These are phyloP conservation scores for Cyanistes caeruleus DNA, from an alignment of 2,113 vertebrate genomes.

Conservation along the genomic window DNA sequence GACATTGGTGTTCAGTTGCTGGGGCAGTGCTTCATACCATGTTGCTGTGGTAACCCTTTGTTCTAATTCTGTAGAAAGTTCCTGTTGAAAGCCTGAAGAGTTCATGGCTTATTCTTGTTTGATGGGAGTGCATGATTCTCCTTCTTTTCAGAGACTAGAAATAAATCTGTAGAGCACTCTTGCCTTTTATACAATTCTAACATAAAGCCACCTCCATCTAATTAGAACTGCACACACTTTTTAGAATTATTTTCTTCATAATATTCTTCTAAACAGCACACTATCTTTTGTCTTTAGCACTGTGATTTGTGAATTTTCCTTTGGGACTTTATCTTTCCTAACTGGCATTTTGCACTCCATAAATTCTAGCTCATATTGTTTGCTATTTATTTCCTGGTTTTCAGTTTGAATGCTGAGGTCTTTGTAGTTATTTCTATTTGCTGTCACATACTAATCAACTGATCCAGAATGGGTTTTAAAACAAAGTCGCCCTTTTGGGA, in stretches of 20 bases:
- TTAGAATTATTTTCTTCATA: background rate
- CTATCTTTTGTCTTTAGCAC: background rate
- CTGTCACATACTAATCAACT: background rate
- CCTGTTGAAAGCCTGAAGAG: background rate
- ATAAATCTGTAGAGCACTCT: background rate
- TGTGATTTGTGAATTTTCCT: background rate
- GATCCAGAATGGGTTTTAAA: background rate
- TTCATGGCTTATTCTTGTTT: background rate
- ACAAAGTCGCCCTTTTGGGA: background rate
- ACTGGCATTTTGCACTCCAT: background rate
- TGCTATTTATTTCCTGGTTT: conserved; percentile 29
- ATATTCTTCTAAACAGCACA: background rate
- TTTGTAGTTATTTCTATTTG: conserved; percentile 8
- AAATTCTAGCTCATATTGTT: conserved; percentile 9
- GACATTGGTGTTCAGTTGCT: background rate
- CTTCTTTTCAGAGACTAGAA: background rate
- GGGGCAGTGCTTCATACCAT: background rate
- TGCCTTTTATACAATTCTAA: background rate
- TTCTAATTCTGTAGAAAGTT: background rate
- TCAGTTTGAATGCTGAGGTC: background rate
- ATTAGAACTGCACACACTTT: background rate
- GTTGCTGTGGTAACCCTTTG: conserved; percentile 18
- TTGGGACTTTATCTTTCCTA: background rate
- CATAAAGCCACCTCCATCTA: background rate
- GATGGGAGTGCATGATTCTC: background rate